Evolutionary conservation across 2,113 vertebrate genomes (phyloP), one percentile per base, ranked within the genome.

Genomic region (Dissostichus mawsoni): DNA sequence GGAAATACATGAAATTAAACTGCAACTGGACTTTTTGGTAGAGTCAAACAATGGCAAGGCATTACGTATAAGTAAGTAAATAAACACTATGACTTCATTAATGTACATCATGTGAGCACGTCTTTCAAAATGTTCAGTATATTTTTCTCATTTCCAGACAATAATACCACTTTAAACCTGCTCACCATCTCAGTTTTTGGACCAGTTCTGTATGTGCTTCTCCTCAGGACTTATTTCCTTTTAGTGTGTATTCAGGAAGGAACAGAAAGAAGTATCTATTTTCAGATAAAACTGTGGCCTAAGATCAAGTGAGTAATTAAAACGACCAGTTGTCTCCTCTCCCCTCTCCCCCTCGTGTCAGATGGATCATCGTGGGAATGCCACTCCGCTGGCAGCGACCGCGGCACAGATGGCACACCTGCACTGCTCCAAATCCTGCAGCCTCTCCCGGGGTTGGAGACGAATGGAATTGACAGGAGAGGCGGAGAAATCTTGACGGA

Each of bases 281-380:
- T 48, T 74, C 45, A 47, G 16, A 25, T 61, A 41, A 14, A 59
- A 8, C 11, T 33, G 17, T 85, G 14, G 53, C 64, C 56, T 65
- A 41, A 47, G 29, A 66, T 86, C 48, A 76, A 85, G 48, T 68
- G 66, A 79, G 69, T 13, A 36, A 83, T 86, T 83, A 75, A 77
- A 88, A 87, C 87, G 72, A 89, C 85, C 85, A 69, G 41, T 76
- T 44, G 25, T 87, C 72, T 94, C 84, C 89, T 95, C 87, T 77
- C 17, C 75, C 91, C 93, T 89, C 93, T 87, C 95, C 93, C 91
- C 89, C 95, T 93, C 84, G 85, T 93, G 92, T 92, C 94, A 82
- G 93, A 94, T 89, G 91, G 90, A 66, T 88, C 82, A 25, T 74
- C 91, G 20, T 80, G 90, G 88, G 93, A 79, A 87, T 74, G 76